Base-by-base conservation (phyloP, 2,888 invertebrate species). In the Watsonalla cultraria region DNA sequence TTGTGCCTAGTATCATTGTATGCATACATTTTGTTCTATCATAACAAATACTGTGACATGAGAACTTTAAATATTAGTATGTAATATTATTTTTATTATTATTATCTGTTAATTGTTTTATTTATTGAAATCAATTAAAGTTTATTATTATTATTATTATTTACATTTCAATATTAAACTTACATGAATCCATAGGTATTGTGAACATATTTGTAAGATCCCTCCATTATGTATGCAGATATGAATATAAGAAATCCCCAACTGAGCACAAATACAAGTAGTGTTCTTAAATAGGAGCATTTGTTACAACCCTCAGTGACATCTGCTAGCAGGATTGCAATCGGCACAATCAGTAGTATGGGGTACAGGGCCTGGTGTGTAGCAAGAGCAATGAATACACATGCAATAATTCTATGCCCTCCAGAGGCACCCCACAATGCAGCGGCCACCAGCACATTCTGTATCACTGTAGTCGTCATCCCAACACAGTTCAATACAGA, bases 401-500 rank as follows among this genome's bases (percentile, higher is more conserved):
- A 92, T 58, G 95, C 93, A 45, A 93, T 64, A 14, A 94, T 54
- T 58, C 94, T 86, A 47, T 91, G 87, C 5, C 94, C 94, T 85
- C 92, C 92, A 15, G 94, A 90, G 76, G 97, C 93, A 47, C 93
- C 93, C 73, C 93, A 93, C 39, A 98, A 89, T 51, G 94, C 93
- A 5, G 94, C 70, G 0, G 97, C 93, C 35, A 97, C 87, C 49
- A 96, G 91, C n/a, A 98, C 90, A 86, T 98, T 98, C 67, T 95
- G 95, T 65, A 98, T 94, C 9, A 97, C 96, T 2, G 97, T 97
- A 2, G 98, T 98, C 0, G 98, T 97, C 81, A 95, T 94, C 8
- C 96, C 97, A 37, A 95, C 94, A 86, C 98, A 98, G 69, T 95
- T 96, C 53, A 97, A 89, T 54, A 98, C 93, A 37, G 95, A 94